A percentile compares a stretch with the other conserved stretches of the same genome.
phyloP scores from a whole-genome alignment of 2,113 vertebrate genomes.

The Hypomesus transpacificus region DNA sequence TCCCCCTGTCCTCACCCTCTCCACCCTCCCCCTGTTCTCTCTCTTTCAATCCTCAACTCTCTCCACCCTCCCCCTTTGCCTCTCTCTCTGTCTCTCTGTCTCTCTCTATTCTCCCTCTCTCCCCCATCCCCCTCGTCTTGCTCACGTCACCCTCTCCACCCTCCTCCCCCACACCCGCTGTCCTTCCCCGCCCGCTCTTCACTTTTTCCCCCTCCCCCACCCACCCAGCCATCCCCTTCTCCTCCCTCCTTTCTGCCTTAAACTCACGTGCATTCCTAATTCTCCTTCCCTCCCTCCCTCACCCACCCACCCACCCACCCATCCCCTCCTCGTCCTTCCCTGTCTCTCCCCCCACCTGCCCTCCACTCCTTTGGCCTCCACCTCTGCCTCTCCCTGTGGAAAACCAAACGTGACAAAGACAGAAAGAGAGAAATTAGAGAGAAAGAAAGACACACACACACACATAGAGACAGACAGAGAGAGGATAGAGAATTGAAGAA shows the following conservation, averaged over 20 bases:
- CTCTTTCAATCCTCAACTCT: constrained; percentile 11
- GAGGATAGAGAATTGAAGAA: background rate
- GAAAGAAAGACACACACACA: background rate
- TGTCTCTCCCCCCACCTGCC: constrained; percentile 52
- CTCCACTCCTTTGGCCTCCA: constrained; percentile 22
- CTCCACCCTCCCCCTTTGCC: constrained; percentile 13
- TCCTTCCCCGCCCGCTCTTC: too few relatives aligned
- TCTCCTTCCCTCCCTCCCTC: constrained; percentile 46
- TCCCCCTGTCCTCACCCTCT: constrained; percentile 2
- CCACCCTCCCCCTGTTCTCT: constrained; percentile 11
- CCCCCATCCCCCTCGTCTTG: background rate
- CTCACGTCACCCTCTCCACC: constrained; percentile 1
- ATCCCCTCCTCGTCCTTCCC: constrained; percentile 21
- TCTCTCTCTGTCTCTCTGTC: constrained; percentile 16
- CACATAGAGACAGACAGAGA: background rate
- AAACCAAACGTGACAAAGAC: background rate
- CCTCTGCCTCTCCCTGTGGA: background rate
- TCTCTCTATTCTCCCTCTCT: background rate
- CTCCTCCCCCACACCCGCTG: constrained; percentile 14
- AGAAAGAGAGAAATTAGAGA: background rate
- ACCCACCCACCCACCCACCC: constrained; percentile 22
- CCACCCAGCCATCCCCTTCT: constrained; percentile 56
- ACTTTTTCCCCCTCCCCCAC: constrained; percentile 21
- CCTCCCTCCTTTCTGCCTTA: too few relatives aligned
- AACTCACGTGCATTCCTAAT: background rate